Evolutionary conservation across 2,113 vertebrate species (phyloP).

Genomic region (Eptesicus fuscus): DNA sequence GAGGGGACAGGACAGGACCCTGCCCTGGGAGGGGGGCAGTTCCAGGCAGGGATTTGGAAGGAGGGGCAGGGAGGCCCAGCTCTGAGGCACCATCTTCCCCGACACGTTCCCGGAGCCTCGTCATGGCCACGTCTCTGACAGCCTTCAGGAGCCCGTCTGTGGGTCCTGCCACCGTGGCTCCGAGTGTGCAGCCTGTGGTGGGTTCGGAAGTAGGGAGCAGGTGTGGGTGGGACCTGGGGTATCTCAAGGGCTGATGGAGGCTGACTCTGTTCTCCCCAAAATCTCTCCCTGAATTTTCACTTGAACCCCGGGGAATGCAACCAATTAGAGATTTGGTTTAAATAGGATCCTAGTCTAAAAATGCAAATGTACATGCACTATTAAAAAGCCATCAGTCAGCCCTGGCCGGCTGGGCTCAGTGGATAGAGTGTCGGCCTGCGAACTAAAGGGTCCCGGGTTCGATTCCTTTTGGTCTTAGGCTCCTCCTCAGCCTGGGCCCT

Average conservation of each 20-base stretch:
- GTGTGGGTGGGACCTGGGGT: background rate
- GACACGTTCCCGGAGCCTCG: background rate
- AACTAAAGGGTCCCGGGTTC: too few species aligned
- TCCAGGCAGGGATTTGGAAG: background rate
- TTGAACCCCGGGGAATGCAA: background rate
- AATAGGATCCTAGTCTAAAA: background rate
- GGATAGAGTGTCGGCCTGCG: too few species aligned
- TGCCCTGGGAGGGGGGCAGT: background rate
- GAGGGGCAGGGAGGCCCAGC: background rate
- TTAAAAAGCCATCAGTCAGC: background rate
- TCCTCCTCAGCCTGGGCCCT: too few species aligned
- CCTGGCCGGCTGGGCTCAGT: too few species aligned
- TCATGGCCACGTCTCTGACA: background rate
- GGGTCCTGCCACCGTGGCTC: accelerated
- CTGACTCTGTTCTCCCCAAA: too few species aligned
- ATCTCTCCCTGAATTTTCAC: background rate
- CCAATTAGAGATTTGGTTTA: background rate
- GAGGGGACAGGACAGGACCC: background rate
- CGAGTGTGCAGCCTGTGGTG: accelerated
- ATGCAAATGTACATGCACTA: background rate
- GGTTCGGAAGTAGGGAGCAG: background rate
- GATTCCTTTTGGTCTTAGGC: too few species aligned
- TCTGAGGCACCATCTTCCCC: background rate
- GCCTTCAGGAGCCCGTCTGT: background rate
- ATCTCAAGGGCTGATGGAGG: background rate